Conservation (phyloP, 1,140 invertebrate species). For the Mactra quadrangularis region DNA sequence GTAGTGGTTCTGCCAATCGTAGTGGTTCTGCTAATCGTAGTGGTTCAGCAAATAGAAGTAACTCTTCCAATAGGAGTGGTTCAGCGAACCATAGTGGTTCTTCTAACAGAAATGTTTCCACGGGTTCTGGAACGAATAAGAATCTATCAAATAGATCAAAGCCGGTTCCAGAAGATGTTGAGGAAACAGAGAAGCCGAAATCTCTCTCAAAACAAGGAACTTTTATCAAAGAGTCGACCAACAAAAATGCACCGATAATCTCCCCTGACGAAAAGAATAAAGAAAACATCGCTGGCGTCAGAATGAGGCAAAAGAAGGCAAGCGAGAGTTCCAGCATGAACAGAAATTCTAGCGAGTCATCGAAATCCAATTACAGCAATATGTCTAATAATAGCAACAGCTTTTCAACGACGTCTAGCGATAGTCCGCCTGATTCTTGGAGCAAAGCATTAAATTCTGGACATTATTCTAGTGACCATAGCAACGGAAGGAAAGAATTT, state of each 20-base stretch:
- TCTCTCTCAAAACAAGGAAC: slow-evolving; percentile 90
- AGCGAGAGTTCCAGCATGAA: slow-evolving; percentile 38
- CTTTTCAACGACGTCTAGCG: slow-evolving; percentile 57
- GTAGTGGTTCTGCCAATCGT: slow-evolving; percentile 16
- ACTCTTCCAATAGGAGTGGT: slow-evolving; percentile 1
- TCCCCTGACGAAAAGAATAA: slow-evolving; percentile 63
- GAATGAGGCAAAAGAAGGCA: slow-evolving; percentile 26
- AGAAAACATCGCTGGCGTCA: slow-evolving; percentile 31
- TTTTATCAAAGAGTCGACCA: slow-evolving; percentile 90
- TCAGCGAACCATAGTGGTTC: slow-evolving; percentile 1
- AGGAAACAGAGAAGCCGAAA: slow-evolving; percentile 69
- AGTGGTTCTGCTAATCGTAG: slow-evolving; percentile 36
- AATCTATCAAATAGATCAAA: not conserved
- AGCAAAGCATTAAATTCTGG: slow-evolving; percentile 69
- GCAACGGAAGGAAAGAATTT: slow-evolving; percentile 42
- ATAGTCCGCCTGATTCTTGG: slow-evolving; percentile 68
- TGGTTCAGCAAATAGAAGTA: slow-evolving; percentile 40
- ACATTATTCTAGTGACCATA: slow-evolving; percentile 65
- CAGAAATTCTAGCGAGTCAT: slow-evolving; percentile 51
- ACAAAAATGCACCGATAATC: slow-evolving; percentile 67
- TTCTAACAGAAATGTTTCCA: slow-evolving; percentile 27
- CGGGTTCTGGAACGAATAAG: not conserved
- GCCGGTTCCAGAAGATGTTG: slow-evolving; percentile 48
- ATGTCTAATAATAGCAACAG: slow-evolving; percentile 51
- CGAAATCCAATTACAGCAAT: slow-evolving; percentile 46